Base-by-base conservation (phyloP, 2,797 vertebrate species). In the Avahi laniger region DNA sequence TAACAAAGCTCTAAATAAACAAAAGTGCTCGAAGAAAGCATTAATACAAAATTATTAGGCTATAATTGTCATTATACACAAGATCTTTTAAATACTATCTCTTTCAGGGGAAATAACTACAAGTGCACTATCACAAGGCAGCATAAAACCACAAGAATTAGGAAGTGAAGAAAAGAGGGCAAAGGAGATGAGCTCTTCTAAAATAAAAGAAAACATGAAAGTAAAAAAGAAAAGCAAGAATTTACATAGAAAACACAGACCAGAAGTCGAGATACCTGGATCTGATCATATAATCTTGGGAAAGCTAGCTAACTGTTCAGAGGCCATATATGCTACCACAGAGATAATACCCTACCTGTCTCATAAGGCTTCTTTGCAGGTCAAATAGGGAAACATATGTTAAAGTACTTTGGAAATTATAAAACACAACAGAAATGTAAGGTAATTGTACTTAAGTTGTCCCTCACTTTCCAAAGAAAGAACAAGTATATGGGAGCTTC, bases 1-100 rank as follows among this genome's bases (percentile, higher is more conserved):
- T 72, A 96, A 97, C 91, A 92, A 94, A 95, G 59, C 30, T 84
- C 79, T 93, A 96, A 95, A 84, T 88, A 96, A 93, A 97, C 89
- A 94, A 93, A 94, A 95, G 94, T 69, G 52, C 72, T 91, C 17
- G 43, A 91, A 96, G 79, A 85, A 94, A 82, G 82, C 80, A 22
- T 92, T 96, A 95, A 96, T 80, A 96, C 35, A 79, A 91, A 96
- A 95, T 89, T 92, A 94, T 95, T 93, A 92, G 85, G 79, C 33
- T 72, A 22, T 38, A 79, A 83, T 1, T 67, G 2, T 79, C 70
- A 86, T 63, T 78, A 82, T 50, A 96, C 22, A 89, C 69, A 90
- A 43, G 24, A 82, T 57, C 41, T 86, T 94, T 73, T 46, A 83
- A 92, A 92, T 63, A 78, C 33, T 86, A 18, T 26, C 24, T 43